Evolutionary conservation across 2,797 vertebrate genomes (phyloP).

Genomic region (Anguilla anguilla): DNA sequence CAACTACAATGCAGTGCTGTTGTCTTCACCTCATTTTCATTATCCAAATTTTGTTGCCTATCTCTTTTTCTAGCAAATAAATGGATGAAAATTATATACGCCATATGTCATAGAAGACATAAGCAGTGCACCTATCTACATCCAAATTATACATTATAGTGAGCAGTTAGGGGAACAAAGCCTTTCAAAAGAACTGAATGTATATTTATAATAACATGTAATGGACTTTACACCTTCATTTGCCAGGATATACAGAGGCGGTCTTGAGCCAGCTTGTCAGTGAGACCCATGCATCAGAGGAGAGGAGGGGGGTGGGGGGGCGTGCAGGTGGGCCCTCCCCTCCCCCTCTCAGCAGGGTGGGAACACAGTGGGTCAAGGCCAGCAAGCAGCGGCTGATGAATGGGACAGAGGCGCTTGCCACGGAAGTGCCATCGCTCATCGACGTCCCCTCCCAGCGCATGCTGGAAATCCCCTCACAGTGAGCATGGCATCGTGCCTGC

Average conservation of each 20-base stretch:
- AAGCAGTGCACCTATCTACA: neutral
- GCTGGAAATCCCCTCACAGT: neutral
- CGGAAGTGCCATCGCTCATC: constrained; percentile 7
- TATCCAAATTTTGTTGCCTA: neutral
- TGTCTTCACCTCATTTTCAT: neutral
- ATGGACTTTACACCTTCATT: neutral
- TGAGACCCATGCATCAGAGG: neutral
- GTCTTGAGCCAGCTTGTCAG: neutral
- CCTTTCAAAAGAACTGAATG: neutral
- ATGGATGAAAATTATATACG: neutral
- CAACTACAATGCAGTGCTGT: neutral
- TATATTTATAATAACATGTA: neutral
- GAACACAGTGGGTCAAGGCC: constrained; percentile 7
- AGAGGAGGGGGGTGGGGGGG: neutral
- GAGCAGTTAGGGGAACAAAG: neutral
- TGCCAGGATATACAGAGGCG: neutral
- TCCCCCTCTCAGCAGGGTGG: neutral
- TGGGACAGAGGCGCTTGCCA: neutral
- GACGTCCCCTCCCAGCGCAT: neutral
- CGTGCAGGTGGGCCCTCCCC: neutral
- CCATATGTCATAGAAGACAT: neutral
- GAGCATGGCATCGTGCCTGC: neutral
- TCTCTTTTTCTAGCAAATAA: neutral
- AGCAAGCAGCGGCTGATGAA: neutral
- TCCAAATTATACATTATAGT: neutral